Evolutionary conservation across 37 sponge, comb jelly and placozoan genomes (phyloP).

Genomic region (Halichondria panicea): DNA sequence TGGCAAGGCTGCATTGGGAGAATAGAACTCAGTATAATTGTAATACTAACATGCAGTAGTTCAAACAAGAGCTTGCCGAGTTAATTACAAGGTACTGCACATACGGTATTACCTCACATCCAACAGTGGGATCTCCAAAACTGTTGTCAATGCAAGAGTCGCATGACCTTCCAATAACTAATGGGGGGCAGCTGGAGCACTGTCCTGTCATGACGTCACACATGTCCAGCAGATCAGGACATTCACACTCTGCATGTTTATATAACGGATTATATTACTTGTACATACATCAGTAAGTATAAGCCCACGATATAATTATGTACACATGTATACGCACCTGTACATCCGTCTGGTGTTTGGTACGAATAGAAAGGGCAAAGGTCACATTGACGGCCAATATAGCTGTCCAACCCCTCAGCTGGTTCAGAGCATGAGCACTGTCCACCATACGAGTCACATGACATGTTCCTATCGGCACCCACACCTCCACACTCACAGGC

Average conservation of each 20-base stretch:
- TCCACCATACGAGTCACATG: constrained; percentile 36
- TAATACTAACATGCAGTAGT: background rate
- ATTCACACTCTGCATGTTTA: constrained; percentile 26
- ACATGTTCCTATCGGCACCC: background rate
- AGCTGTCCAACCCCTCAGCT: background rate
- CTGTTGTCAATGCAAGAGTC: constrained; percentile 21
- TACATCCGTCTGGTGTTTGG: constrained; percentile 27
- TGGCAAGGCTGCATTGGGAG: constrained; percentile 9
- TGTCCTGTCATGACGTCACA: constrained; percentile 32
- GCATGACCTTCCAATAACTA: constrained; percentile 30
- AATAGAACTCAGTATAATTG: background rate
- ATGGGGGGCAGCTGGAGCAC: constrained; percentile 26
- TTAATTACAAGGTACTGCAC: too few species aligned
- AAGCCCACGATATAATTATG: too few species aligned
- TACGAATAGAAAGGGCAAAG: constrained; percentile 25
- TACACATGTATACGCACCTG: too few species aligned
- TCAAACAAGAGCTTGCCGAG: too few species aligned
- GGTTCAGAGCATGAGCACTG: constrained; percentile 29
- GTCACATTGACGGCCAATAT: constrained; percentile 26
- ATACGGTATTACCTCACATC: constrained; percentile 27
- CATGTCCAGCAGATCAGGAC: constrained; percentile 5
- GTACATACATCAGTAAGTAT: too few species aligned
- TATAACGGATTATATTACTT: too few species aligned
- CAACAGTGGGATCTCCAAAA: constrained; percentile 11
- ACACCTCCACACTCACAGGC: constrained; percentile 6